Evolutionary conservation across 2,888 invertebrate species (phyloP).

Genomic region (Drosophila falleni): DNA sequence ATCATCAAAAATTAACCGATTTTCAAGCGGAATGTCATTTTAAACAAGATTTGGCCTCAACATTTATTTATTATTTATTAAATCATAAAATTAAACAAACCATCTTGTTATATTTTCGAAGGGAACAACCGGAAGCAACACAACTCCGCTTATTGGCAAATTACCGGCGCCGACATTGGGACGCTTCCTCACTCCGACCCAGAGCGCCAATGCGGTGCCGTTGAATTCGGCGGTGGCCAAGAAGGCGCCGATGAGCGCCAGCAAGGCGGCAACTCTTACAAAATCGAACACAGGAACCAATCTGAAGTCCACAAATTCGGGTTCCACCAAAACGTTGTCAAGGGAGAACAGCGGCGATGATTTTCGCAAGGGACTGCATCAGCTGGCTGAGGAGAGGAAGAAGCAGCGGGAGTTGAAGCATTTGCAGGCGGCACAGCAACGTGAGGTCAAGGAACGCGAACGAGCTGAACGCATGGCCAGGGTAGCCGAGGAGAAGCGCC

Average conservation of each 20-base stretch:
- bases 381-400: conserved; percentile 83
- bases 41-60: too few relatives aligned
- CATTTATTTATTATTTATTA: too few relatives aligned
- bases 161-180: conserved; percentile 72
- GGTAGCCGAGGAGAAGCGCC: conserved; percentile 82
- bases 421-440: conserved; percentile 80
- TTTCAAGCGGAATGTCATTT: too few relatives aligned
- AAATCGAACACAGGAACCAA: conserved; percentile 69
- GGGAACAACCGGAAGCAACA: conserved; percentile 41
- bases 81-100: too few relatives aligned
- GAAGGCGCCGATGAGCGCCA: conserved; percentile 81
- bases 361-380: conserved; percentile 80
- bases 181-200: conserved; percentile 84
- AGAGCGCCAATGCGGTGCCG: conserved; percentile 60
- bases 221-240: conserved; percentile 67
- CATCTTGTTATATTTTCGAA: too few relatives aligned
- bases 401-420: conserved; percentile 85
- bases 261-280: conserved; percentile 73
- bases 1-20: too few relatives aligned
- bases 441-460: conserved; percentile 84
- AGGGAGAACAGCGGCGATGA: conserved; percentile 84
- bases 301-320: conserved; percentile 60
- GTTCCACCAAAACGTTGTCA: conserved; percentile 71
- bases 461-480: conserved; percentile 83
- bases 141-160: conserved; percentile 81